Conservation (phyloP, 2,113 vertebrate species). For the Sterrhoptilus dennistouni region DNA sequence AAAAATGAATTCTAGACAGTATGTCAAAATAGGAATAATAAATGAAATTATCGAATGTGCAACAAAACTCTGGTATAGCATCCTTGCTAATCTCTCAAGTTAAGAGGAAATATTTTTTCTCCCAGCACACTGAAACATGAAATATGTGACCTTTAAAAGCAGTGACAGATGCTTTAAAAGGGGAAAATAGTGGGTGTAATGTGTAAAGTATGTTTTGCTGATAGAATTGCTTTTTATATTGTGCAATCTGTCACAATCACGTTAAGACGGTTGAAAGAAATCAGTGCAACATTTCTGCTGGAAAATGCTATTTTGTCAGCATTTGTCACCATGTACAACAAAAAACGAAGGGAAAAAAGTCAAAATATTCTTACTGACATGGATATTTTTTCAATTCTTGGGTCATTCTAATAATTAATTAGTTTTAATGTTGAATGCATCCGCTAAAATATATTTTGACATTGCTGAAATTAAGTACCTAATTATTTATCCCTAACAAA, state of each 20-base stretch:
- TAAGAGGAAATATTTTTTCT: background rate
- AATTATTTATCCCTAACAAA: background rate
- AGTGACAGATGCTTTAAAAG: constrained; percentile 33
- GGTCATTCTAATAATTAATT: background rate
- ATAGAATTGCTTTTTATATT: constrained; percentile 43
- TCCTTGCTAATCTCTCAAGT: constrained; percentile 13
- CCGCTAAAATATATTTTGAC: background rate
- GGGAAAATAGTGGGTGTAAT: background rate
- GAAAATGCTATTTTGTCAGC: background rate
- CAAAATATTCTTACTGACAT: background rate
- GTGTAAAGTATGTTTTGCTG: constrained; percentile 32
- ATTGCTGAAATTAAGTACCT: background rate
- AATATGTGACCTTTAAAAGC: constrained; percentile 52
- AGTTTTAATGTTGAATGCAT: background rate
- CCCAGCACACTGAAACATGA: background rate
- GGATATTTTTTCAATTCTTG: background rate
- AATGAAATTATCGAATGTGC: background rate
- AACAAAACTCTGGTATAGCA: background rate
- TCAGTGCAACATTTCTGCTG: background rate
- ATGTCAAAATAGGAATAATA: background rate
- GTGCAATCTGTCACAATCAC: constrained; percentile 24
- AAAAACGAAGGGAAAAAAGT: background rate
- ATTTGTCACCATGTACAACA: background rate
- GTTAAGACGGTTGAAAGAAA: background rate
- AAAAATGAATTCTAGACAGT: background rate